Percentiles rank a stretch among this genome's conserved stretches.
Conservation (phyloP, 2,797 vertebrate genomes). For the Ataeniobius toweri region DNA sequence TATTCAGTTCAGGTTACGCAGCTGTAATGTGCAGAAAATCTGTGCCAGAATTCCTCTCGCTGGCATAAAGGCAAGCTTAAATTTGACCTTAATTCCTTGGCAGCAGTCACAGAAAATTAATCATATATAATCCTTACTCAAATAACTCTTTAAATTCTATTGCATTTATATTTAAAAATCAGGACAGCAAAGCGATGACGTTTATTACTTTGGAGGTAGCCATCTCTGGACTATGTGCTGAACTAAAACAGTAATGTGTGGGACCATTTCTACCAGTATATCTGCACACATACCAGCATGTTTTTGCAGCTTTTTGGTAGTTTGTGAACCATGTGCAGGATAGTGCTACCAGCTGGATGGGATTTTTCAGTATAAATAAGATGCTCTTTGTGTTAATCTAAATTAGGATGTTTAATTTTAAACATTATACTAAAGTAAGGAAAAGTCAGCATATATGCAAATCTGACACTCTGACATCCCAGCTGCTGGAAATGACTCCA, state of each 20-base stretch:
- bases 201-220: background rate
- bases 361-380: background rate
- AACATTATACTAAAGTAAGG: background rate
- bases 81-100: conserved; percentile 43
- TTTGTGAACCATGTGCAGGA: background rate
- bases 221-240: background rate
- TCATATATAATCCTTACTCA: background rate
- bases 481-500: conserved; percentile 55
- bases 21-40: background rate
- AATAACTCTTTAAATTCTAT: background rate
- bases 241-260: background rate
- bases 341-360: background rate
- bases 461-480: conserved; percentile 43
- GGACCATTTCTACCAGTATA: background rate
- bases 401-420: background rate
- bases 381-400: background rate
- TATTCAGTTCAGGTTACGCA: background rate
- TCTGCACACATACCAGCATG: background rate
- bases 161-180: background rate
- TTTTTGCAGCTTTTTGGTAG: background rate
- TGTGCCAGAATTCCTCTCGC: conserved; percentile 7
- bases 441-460: background rate
- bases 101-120: conserved; percentile 10
- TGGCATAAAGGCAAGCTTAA: conserved; percentile 18
- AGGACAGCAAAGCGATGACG: background rate